A percentile compares a stretch with the other conserved stretches of the same genome.
Conservation (phyloP, 1,140 invertebrate genomes). For the Drosophila subpulchrella region DNA sequence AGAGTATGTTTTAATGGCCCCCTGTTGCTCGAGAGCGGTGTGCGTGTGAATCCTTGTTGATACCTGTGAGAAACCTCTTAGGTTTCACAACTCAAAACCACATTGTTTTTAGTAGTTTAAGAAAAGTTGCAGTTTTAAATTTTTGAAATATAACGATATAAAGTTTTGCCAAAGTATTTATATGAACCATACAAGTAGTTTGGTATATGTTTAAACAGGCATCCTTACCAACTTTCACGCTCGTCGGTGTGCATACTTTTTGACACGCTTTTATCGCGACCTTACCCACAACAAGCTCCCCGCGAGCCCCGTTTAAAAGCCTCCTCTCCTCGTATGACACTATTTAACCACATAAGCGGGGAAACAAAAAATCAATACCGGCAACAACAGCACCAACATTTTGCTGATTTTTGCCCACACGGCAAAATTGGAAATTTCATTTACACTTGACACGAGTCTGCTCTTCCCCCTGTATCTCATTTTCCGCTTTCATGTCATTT, state of each 20-base stretch:
- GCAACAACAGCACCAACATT: constrained; percentile 34
- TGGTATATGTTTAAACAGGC: neutral
- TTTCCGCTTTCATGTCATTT: constrained; percentile 37
- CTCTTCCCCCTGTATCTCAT: neutral
- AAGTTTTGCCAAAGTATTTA: too few relatives aligned
- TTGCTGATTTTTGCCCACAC: constrained; percentile 63
- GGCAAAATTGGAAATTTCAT: constrained; percentile 73
- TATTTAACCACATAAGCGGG: constrained; percentile 46
- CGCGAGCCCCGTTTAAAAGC: neutral
- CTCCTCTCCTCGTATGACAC: constrained; percentile 30
- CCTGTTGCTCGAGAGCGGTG: constrained; percentile 25
- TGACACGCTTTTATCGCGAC: constrained; percentile 58
- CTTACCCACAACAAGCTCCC: constrained; percentile 44
- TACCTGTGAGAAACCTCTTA: neutral
- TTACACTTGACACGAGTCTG: constrained; percentile 70
- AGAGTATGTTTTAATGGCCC: constrained; percentile 29
- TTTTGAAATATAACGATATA: neutral
- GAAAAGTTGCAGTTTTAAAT: too few relatives aligned
- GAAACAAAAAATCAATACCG: constrained; percentile 74
- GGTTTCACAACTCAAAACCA: neutral
- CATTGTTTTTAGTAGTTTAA: neutral
- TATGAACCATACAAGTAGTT: neutral
- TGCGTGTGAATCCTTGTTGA: neutral
- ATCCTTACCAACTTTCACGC: neutral
- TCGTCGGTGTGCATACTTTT: constrained; percentile 39